phyloP scores from a whole-genome alignment of 2,888 invertebrate species.

The Chymomyza amoena region DNA sequence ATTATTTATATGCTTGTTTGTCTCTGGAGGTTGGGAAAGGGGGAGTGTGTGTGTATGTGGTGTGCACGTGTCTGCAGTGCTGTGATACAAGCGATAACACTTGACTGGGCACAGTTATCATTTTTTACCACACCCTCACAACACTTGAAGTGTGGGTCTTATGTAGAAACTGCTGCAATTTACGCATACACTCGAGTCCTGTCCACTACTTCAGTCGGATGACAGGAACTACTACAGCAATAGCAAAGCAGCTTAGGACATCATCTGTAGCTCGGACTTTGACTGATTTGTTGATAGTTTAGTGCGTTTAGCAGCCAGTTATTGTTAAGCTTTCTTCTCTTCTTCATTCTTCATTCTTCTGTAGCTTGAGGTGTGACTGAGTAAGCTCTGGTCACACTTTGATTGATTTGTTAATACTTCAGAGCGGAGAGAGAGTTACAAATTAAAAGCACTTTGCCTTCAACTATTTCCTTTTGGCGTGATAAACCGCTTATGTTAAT shows the following conservation, averaged over 20 bases:
- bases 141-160: neutral
- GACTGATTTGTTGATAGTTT: conserved; percentile 66
- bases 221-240: neutral
- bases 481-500: conserved; percentile 69
- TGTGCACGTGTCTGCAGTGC: conserved; percentile 41
- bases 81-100: conserved; percentile 45
- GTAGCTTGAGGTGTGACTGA: neutral
- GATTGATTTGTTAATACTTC: conserved; percentile 53
- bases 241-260: neutral
- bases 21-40: conserved; percentile 25
- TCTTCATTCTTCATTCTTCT: neutral
- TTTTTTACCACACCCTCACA: conserved; percentile 47
- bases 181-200: conserved; percentile 20
- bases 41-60: neutral
- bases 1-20: conserved; percentile 72
- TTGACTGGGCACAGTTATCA: conserved; percentile 66
- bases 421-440: conserved; percentile 38
- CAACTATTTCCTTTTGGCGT: conserved; percentile 3
- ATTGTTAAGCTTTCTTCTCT: conserved; percentile 18
- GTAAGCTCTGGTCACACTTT: conserved; percentile 16
- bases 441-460: conserved; percentile 40
- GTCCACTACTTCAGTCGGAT: neutral
- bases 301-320: conserved; percentile 41
- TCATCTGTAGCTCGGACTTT: conserved; percentile 45
- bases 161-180: conserved; percentile 37